Conservation (phyloP, 2,888 invertebrate genomes). For the Plusia festucae region DNA sequence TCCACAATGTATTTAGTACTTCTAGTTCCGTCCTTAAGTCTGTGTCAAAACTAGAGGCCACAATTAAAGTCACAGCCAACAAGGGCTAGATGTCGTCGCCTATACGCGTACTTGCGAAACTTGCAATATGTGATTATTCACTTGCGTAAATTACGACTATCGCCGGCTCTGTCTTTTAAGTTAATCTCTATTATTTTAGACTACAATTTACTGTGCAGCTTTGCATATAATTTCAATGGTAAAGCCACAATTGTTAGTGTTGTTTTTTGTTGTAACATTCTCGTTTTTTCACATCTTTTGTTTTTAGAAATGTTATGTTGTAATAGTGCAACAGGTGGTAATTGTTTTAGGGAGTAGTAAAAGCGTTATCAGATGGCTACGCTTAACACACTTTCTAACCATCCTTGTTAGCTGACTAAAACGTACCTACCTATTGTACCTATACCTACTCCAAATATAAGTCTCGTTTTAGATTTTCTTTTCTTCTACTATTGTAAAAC, state of each 20-base stretch:
- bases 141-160: slow-evolving; percentile 71
- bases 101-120: slow-evolving; percentile 60
- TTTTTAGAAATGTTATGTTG: background rate
- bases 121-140: slow-evolving; percentile 69
- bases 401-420: no score
- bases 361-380: no score
- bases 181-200: slow-evolving; percentile 63
- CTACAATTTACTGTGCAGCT: slow-evolving; percentile 36
- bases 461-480: no score
- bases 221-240: slow-evolving; percentile 34
- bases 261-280: slow-evolving; percentile 15
- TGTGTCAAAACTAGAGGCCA: slow-evolving; percentile 59
- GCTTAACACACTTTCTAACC: no score
- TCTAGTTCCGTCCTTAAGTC: slow-evolving; percentile 40
- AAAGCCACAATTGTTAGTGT: slow-evolving; percentile 22
- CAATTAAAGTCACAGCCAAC: slow-evolving; percentile 73
- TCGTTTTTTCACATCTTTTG: slow-evolving; percentile 13
- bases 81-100: slow-evolving; percentile 69
- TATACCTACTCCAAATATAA: no score
- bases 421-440: no score
- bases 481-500: no score
- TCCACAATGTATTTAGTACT: slow-evolving; percentile 12
- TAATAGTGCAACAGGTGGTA: no score
- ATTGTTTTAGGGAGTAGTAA: no score
- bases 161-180: slow-evolving; percentile 60